Base-by-base conservation (phyloP, 2,797 vertebrate genomes). In the Lepidocolaptes lacrymiger region DNA sequence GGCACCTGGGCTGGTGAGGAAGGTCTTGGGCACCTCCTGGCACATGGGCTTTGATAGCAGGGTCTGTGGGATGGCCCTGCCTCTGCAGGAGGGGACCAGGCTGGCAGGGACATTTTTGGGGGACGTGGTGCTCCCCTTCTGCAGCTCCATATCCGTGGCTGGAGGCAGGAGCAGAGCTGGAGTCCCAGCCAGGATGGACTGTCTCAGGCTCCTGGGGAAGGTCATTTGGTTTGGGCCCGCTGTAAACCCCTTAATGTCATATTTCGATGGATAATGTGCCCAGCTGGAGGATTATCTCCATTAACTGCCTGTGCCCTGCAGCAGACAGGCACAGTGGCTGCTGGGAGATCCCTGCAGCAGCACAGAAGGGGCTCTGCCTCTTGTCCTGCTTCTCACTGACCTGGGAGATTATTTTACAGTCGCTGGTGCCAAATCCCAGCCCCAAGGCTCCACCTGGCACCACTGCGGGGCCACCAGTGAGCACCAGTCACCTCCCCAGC, bases 291-390 rank as follows among this genome's bases (percentile, higher is more conserved):
- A 71, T 77, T 34, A 55, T 48, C 27, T 15, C 68, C 69, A 11
- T 26, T 55, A 39, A 39, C 16, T 4, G 2, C 19, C 17, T 30
- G 36, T 22, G 43, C 30, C 64, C 20, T 36, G 63, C 5, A 0
- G 16, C 56, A 43, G 3, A 8, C 48, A 10, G 23, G 26, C 36
- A 36, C 30, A 39, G 11, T 12, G 23, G 17, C 59, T 4, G 10
- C 32, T 39, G 26, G 13, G 20, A 52, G 15, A 28, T 8, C 37
- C 44, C 44, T 21, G 3, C 1, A 5, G 39, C n/a, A 21, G 27
- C 62, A 6, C 1, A 4, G 10, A 2, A 6, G 16, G 37, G 55
- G 43, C 49, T 28, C 3, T 16, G 2, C 7, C 26, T 34, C 36
- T 10, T 2, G 2, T 9, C 11, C 30, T 18, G 4, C 23, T 36